Evolutionary conservation across 2,113 vertebrate species (phyloP).

Genomic region (Nothobranchius furzeri): DNA sequence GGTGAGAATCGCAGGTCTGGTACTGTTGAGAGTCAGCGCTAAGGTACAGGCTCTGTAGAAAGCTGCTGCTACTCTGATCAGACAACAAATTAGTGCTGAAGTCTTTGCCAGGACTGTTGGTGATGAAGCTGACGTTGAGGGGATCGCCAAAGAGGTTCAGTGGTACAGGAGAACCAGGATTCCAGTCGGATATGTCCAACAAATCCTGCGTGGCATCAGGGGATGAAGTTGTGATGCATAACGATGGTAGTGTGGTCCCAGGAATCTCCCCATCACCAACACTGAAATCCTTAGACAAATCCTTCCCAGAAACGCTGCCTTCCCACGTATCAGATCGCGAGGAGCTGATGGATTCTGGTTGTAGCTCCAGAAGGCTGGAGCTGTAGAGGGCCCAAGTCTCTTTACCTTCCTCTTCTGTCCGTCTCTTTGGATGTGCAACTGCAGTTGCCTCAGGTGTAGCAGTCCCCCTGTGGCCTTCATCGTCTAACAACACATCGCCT

Average conservation of each 20-base stretch:
- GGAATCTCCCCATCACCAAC: background rate
- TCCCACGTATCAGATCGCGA: background rate
- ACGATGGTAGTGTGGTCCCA: slow-evolving; percentile 4
- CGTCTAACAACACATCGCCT: slow-evolving; percentile 11
- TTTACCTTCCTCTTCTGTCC: slow-evolving; percentile 2
- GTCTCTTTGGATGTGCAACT: background rate
- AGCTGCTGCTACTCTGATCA: slow-evolving; percentile 38
- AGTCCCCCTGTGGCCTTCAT: background rate
- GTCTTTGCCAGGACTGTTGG: background rate
- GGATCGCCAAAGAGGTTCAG: slow-evolving; percentile 36
- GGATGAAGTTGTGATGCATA: slow-evolving; percentile 54
- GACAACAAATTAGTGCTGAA: slow-evolving; percentile 12
- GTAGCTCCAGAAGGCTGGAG: slow-evolving; percentile 3
- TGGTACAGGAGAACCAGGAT: slow-evolving; percentile 40
- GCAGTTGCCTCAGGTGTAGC: background rate
- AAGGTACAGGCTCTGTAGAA: slow-evolving; percentile 54
- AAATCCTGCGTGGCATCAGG: slow-evolving; percentile 16
- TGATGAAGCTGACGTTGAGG: slow-evolving; percentile 2
- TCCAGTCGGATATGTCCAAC: background rate
- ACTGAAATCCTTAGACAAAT: background rate
- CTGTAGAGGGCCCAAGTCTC: background rate
- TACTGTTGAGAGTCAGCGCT: slow-evolving; percentile 64
- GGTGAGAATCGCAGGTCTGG: slow-evolving; percentile 64
- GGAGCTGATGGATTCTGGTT: background rate
- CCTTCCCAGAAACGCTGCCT: background rate